Evolutionary conservation across 2,888 invertebrate species (phyloP), one percentile per base, ranked within the genome.

Genomic region (Achlya flavicornis): DNA sequence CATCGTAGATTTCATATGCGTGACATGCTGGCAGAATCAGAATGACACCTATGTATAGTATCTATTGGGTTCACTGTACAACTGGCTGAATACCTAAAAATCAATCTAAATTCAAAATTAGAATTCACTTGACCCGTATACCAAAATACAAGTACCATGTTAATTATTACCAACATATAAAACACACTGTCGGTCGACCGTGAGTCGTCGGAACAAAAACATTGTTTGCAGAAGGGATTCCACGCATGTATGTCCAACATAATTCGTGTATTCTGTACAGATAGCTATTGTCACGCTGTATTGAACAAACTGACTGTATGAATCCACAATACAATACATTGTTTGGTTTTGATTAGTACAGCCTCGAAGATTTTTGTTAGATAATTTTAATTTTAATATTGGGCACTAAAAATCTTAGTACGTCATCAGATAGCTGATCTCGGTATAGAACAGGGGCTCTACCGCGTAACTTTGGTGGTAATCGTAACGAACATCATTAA

Each of bases 211-310:
- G 61, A 65, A 69, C 68, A 73, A 72, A 66, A 12, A 63, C 33
- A 61, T 38, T 71, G 65, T 72, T 73, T 68, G 66, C 48, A 16
- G n/a, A 69, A 72, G 63, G 68, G 70, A 73, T 75, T 72, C 73
- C 72, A 62, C 61, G 62, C 64, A 66, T 67, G 64, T 69, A 61
- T 71, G 59, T 64, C 63, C 68, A 66, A 67, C 66, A 62, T 69
- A 64, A 67, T 69, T 64, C 65, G 63, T 67, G 62, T 63, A 43
- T 60, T 61, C 64, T n/a, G n/a, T 46, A 46, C n/a, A 5, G 57
- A 65, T 58, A 53, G 61, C 63, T 19, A 64, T 64, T 62, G 64
- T 64, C 53, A 16, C 12, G 19, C 32, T 57, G 33, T 61, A 61
- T 64, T 61, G 41, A 26, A 46, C 58, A 58, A 63, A 35, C 58